Percentiles rank a stretch among this genome's conserved stretches.
Conservation (phyloP, 2,888 invertebrate genomes). For the Cerastis rubricosa region DNA sequence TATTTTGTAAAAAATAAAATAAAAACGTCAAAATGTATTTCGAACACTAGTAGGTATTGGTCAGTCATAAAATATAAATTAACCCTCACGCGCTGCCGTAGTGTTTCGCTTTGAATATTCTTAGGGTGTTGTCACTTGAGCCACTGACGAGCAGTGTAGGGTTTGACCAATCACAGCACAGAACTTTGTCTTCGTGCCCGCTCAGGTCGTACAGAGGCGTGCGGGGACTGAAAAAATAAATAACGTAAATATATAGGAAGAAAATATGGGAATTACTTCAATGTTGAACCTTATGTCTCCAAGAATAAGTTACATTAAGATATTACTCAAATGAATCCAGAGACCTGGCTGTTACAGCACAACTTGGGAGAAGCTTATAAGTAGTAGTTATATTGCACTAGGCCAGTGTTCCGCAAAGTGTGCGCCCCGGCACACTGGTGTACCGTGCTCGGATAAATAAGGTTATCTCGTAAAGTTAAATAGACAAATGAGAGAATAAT, state of each 20-base stretch:
- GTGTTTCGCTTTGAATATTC: constrained; percentile 94
- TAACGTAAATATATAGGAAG: not conserved
- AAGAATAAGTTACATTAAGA: not conserved
- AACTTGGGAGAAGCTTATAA: not conserved
- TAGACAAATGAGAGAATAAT: too few species aligned
- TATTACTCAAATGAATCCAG: not conserved
- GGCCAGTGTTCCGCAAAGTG: too few species aligned
- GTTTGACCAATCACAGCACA: constrained; percentile 98
- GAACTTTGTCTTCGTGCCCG: constrained; percentile 98
- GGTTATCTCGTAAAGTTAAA: too few species aligned
- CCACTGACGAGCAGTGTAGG: constrained; percentile 97
- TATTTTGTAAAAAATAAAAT: constrained; percentile 38
- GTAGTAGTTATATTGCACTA: not conserved
- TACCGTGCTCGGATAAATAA: too few species aligned
- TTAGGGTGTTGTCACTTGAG: constrained; percentile 97
- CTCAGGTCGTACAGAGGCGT: constrained; percentile 97
- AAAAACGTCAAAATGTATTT: constrained; percentile 46
- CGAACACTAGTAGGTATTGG: constrained; percentile 49
- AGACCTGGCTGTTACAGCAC: not conserved
- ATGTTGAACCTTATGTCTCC: constrained; percentile 18
- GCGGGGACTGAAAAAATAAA: constrained; percentile 92
- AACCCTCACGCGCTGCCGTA: constrained; percentile 72
- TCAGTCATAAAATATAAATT: constrained; percentile 46
- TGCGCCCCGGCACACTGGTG: too few species aligned
- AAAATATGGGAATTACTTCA: not conserved